Conservation (phyloP, 2,797 vertebrate species). For the Labeo calbasu region DNA sequence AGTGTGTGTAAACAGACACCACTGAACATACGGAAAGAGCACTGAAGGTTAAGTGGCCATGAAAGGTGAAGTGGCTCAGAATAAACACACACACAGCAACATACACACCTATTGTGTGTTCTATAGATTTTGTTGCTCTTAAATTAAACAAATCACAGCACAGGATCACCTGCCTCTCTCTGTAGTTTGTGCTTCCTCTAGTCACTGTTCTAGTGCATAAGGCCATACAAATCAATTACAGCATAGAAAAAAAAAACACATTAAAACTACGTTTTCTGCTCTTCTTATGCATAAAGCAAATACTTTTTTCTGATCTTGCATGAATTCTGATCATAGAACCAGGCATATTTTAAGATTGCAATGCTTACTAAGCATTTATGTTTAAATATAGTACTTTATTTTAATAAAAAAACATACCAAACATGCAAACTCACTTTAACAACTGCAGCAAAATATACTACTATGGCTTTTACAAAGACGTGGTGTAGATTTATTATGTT, state of each 20-base stretch:
- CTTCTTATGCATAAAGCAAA: background rate
- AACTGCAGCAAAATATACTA: background rate
- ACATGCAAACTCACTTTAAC: background rate
- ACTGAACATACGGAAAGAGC: conserved; percentile 12
- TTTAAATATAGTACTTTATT: no score
- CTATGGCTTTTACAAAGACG: background rate
- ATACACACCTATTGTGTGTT: conserved; percentile 23
- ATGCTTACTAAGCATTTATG: no score
- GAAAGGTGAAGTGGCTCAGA: conserved; percentile 9
- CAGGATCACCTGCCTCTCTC: background rate
- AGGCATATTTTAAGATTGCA: background rate
- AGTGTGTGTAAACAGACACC: conserved; percentile 45
- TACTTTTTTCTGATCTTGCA: background rate
- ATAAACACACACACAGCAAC: conserved; percentile 4
- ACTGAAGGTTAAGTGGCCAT: conserved; percentile 1
- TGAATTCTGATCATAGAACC: background rate
- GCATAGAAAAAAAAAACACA: background rate
- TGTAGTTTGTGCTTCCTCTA: background rate
- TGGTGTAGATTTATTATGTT: background rate
- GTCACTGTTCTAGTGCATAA: background rate
- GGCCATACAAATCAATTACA: background rate
- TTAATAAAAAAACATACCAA: no score
- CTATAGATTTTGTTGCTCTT: background rate
- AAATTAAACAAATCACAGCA: background rate
- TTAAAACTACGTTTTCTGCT: background rate